These are phyloP conservation scores for Plutomurus gul DNA, from an alignment of 1,140 invertebrate species.

Conservation along the genomic window DNA sequence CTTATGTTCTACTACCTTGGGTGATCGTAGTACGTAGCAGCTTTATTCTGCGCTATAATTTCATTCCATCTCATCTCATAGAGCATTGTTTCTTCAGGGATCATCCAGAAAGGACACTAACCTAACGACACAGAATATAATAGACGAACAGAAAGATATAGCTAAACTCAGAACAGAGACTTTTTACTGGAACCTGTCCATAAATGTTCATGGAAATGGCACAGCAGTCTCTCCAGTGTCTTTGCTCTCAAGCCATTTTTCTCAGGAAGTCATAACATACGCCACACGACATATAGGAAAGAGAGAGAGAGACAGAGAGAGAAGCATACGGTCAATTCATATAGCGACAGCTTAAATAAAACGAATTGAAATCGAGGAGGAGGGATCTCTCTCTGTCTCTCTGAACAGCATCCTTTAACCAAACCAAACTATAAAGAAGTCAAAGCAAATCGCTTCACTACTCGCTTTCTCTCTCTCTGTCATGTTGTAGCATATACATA, in stretches of 20 bases:
- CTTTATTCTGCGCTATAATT: not conserved
- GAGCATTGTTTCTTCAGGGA: not conserved
- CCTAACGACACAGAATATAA: too few relatives aligned
- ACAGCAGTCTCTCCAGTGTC: not conserved
- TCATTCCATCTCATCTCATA: constrained; percentile 26
- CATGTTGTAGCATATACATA: too few relatives aligned
- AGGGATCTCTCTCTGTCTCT: too few relatives aligned
- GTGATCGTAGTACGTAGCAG: not conserved
- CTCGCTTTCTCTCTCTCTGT: too few relatives aligned
- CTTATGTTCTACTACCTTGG: not conserved
- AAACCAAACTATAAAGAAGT: not conserved
- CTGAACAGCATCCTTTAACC: not conserved
- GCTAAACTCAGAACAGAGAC: too few relatives aligned
- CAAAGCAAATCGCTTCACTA: too few relatives aligned
- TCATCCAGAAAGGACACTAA: too few relatives aligned
- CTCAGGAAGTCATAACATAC: not conserved
- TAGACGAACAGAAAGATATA: too few relatives aligned
- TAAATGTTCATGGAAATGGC: constrained; percentile 31
- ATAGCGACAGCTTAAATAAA: not conserved
- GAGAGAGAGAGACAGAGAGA: too few relatives aligned
- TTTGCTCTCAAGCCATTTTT: not conserved
- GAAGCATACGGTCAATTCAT: too few relatives aligned
- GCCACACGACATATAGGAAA: not conserved
- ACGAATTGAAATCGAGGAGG: not conserved
- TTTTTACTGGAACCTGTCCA: constrained; percentile 21